Percentiles rank a stretch among this genome's conserved stretches.
Conservation (phyloP, 2,888 invertebrate genomes). For the Sinopyrophorus schimmeli region DNA sequence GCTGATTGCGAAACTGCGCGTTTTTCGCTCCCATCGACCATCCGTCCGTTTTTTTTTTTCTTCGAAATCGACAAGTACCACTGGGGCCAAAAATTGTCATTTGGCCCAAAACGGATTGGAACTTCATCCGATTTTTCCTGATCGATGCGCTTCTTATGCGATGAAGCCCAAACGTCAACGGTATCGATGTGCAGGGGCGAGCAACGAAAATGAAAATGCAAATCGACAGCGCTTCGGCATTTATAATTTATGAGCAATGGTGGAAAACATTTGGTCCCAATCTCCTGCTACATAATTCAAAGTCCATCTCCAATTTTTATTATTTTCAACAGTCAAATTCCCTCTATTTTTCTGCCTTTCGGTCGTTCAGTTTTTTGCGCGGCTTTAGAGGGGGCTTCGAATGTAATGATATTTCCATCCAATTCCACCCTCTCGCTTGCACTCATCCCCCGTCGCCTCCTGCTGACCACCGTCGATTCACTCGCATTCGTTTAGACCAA, state of each 20-base stretch:
- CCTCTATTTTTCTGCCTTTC: constrained; percentile 58
- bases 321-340: constrained; percentile 58
- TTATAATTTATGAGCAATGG: constrained; percentile 33
- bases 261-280: constrained; percentile 42
- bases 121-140: too few relatives aligned
- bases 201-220: too few relatives aligned
- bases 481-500: constrained; percentile 44
- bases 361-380: constrained; percentile 54
- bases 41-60: too few relatives aligned
- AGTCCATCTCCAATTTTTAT: constrained; percentile 59
- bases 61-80: too few relatives aligned
- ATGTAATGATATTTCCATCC: constrained; percentile 58
- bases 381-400: constrained; percentile 53
- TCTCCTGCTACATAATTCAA: constrained; percentile 57
- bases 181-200: too few relatives aligned
- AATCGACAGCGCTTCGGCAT: too few relatives aligned
- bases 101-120: too few relatives aligned
- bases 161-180: too few relatives aligned
- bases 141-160: too few relatives aligned
- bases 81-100: too few relatives aligned
- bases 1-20: too few relatives aligned
- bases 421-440: constrained; percentile 47
- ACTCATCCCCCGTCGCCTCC: constrained; percentile 30
- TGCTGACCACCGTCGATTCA: constrained; percentile 49
- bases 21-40: too few relatives aligned